Base-by-base conservation (phyloP, 2,888 invertebrate species). In the Cryptocephalus primarius region DNA sequence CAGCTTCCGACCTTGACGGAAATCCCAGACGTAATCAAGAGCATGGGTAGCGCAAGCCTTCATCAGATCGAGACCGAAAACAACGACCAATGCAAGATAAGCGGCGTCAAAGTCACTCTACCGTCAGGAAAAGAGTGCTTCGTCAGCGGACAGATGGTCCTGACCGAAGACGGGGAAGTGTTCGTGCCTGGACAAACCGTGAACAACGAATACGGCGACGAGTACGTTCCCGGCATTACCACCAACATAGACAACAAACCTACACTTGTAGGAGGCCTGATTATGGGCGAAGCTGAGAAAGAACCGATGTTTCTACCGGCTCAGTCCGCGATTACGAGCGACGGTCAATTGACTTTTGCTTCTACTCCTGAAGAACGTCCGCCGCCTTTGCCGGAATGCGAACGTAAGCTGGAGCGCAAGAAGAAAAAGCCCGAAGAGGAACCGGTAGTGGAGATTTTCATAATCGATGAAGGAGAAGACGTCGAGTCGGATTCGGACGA, bases 151-250 rank as follows among this genome's bases (percentile, higher is more conserved):
- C 84, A 85, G 69, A 79, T 82, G 57, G 69, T 87, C 1, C 77
- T 80, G 51, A 84, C 84, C 0, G 81, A 83, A 42, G 76, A 75
- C 47, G 85, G 85, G 2, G 76, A 79, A 33, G 69, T 82, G 40
- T 87, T 87, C 61, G 78, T 86, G 10, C 85, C 87, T 0, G 87
- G 87, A 4, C 85, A 85, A 67, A 83, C 85, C 1, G 71, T 86
- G 8, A 75, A 79, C 55, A 85, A 83, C 3, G 80, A 82, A 41
- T 72, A 73, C 48, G 85, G 85, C 0, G 72, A 75, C 9, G 70
- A 78, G 43, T 88, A 87, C 65, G 78, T 84, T 34, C 85, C 87
- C 13, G 87, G 87, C 1, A 74, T 86, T 49, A 83, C 80, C 39
- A 76, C 87, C 10, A 76, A 77, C 56, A 79, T 83, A 1, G 80